Evolutionary conservation across 92 coral and sea anemone species (phyloP).

Genomic region (Siderastrea siderea): DNA sequence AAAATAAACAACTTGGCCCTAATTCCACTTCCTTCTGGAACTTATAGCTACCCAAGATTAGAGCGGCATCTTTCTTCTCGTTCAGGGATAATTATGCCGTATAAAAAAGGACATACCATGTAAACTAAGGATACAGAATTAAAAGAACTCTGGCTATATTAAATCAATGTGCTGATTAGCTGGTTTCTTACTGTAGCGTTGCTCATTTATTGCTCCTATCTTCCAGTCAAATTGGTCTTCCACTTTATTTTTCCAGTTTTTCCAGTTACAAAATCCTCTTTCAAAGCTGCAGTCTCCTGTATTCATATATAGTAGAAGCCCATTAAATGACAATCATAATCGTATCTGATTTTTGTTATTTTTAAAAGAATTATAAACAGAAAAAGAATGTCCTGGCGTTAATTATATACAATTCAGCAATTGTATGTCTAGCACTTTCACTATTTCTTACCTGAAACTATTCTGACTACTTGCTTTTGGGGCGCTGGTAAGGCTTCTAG

Average conservation of each 20-base stretch:
- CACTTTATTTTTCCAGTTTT: constrained; percentile 35
- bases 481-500: constrained; percentile 1
- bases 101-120: no score
- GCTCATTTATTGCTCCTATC: constrained; percentile 32
- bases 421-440: not conserved
- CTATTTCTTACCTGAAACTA: constrained; percentile 27
- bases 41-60: no score
- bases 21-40: no score
- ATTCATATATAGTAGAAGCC: not conserved
- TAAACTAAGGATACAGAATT: no score
- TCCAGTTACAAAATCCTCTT: constrained; percentile 72
- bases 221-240: constrained; percentile 81
- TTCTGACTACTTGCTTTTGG: not conserved
- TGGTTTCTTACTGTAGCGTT: not conserved
- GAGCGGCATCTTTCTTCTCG: no score
- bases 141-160: no score
- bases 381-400: no score
- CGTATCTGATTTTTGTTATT: not conserved
- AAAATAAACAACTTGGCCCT: no score
- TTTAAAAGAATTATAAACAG: no score
- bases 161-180: no score
- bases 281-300: constrained; percentile 81
- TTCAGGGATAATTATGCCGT: no score
- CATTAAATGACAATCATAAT: not conserved
- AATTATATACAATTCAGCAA: not conserved